Conservation (phyloP, 2,113 vertebrate genomes). For the Coturnix japonica region DNA sequence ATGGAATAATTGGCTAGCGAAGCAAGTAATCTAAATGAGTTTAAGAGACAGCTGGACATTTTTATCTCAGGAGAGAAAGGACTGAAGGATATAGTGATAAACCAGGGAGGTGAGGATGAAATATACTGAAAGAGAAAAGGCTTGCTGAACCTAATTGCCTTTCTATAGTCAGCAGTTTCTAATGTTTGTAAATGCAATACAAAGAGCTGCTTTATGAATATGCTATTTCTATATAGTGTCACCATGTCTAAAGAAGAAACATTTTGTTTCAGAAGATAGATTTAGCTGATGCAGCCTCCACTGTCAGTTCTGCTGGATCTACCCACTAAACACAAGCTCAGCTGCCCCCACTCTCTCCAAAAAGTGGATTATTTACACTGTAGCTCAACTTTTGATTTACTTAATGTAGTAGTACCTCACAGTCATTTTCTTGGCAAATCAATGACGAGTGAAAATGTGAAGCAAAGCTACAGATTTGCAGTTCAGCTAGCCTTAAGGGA, state of each 20-base stretch:
- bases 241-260: slow-evolving; percentile 73
- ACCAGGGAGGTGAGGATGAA: slow-evolving; percentile 58
- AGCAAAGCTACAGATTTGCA: slow-evolving; percentile 66
- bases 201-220: slow-evolving; percentile 56
- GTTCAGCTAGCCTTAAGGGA: slow-evolving; percentile 71
- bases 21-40: slow-evolving; percentile 78
- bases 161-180: slow-evolving; percentile 71
- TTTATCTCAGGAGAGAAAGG: slow-evolving; percentile 74
- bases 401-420: slow-evolving; percentile 44
- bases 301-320: slow-evolving; percentile 66
- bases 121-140: slow-evolving; percentile 51
- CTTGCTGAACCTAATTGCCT: slow-evolving; percentile 43
- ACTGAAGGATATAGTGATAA: slow-evolving; percentile 71
- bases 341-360: slow-evolving; percentile 15
- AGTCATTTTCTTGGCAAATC: slow-evolving; percentile 67
- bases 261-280: slow-evolving; percentile 68
- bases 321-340: slow-evolving; percentile 56
- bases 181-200: slow-evolving; percentile 54
- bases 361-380: slow-evolving; percentile 50
- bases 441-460: slow-evolving; percentile 66
- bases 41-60: slow-evolving; percentile 75
- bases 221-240: slow-evolving; percentile 69
- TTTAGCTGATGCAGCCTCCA: slow-evolving; percentile 69
- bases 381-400: slow-evolving; percentile 75
- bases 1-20: slow-evolving; percentile 78